Base-by-base conservation (phyloP, 2,888 invertebrate species). In the Apamea crenata region DNA sequence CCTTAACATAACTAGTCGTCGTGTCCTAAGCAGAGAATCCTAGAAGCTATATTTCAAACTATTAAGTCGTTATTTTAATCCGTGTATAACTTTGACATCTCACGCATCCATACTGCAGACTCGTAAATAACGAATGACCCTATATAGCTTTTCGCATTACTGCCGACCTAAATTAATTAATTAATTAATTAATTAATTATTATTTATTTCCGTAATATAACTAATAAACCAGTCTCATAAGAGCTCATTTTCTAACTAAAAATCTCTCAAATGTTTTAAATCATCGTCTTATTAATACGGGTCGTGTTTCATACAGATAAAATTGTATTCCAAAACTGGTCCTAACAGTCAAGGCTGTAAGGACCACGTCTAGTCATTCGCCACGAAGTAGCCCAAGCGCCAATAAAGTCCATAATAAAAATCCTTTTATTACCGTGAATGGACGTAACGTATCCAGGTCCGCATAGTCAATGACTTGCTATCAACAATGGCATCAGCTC, bases 401-500 rank as follows among this genome's bases (percentile, higher is more conserved):
- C 50, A 63, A 68, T 79, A 80, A 81, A 77, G 56, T 74, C 44
- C 68, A 66, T 87, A 80, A 80, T 84, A 87, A 81, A 84, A 87
- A 84, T 83, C 73, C 74, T 74, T 81, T 88, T 72, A 83, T 81
- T 70, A 40, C 81, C 73, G 75, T 79, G 69, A 82, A 80, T 82
- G 81, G 84, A 82, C 81, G 76, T 80, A 81, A 76, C 84, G 79
- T 86, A 87, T 87, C 88, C 86, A 89, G 88, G 89, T 88, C 87
- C 86, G 88, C 78, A 80, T 89, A 87, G 87, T 88, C 87, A 90
- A 90, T 90, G 89, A 90, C 89, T 88, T 69, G 90, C 86, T 93
- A 93, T 94, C 94, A 90, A 93, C 94, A 93, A 94, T 94, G 90
- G 92, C 92, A 93, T 93, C 94, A 90, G 89, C 91, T 94, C 91